These are phyloP conservation scores for Stegophylla sp. DNA, from an alignment of 2,888 invertebrate species.

Conservation along the genomic window DNA sequence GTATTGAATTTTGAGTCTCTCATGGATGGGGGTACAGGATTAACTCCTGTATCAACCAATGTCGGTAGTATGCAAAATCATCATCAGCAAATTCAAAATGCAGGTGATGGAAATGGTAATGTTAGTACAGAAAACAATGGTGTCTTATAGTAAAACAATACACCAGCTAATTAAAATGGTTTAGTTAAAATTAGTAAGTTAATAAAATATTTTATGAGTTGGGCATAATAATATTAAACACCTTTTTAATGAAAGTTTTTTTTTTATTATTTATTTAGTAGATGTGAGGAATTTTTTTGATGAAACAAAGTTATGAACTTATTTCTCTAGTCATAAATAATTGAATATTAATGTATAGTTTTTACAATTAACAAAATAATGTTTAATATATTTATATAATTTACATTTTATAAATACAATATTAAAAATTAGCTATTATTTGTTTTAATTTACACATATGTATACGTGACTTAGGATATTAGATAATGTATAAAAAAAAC, in stretches of 20 bases:
- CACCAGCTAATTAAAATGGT: background rate
- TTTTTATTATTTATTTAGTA: background rate
- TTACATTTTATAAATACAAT: background rate
- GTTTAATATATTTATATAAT: background rate
- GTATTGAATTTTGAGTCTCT: slow-evolving; percentile 90
- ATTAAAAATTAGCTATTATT: background rate
- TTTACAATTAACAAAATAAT: background rate
- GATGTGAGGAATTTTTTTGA: background rate
- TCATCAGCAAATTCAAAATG: slow-evolving; percentile 67
- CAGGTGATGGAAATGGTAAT: slow-evolving; percentile 72
- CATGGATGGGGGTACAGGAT: slow-evolving; percentile 91
- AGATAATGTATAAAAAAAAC: no score
- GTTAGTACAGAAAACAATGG: background rate
- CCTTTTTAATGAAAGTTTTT: background rate
- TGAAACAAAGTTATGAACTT: background rate
- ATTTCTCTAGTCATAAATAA: slow-evolving; percentile 23
- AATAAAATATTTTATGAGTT: background rate
- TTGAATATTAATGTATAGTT: background rate
- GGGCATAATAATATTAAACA: background rate
- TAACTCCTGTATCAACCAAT: slow-evolving; percentile 78
- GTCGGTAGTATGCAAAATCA: slow-evolving; percentile 28
- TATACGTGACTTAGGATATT: no score
- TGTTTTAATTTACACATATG: no score
- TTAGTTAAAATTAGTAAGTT: background rate
- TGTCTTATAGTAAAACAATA: slow-evolving; percentile 12